Evolutionary conservation across 2,888 invertebrate species (phyloP).

Genomic region (Achlya flavicornis): DNA sequence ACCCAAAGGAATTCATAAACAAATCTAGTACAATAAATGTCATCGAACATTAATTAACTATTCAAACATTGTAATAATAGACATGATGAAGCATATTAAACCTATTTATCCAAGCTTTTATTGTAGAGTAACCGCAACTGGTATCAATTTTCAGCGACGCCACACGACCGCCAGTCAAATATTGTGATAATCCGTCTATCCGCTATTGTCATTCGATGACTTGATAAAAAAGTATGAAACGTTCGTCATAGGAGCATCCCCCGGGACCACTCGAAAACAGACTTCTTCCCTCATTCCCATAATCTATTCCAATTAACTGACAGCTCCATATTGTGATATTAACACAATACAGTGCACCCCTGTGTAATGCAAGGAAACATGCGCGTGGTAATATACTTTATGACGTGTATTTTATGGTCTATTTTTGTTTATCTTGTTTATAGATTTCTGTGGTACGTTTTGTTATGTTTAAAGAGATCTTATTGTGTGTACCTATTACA

Average conservation of each 20-base stretch:
- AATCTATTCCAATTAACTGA: constrained; percentile 85
- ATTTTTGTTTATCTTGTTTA: constrained; percentile 4
- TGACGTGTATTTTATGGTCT: constrained; percentile 25
- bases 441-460: constrained; percentile 36
- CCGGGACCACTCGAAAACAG: constrained; percentile 64
- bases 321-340: constrained; percentile 83
- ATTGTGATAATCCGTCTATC: constrained; percentile 79
- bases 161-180: constrained; percentile 76
- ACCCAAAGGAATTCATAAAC: too few relatives aligned
- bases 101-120: constrained; percentile 24
- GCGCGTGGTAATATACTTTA: constrained; percentile 25
- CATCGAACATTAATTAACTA: constrained; percentile 35
- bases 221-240: constrained; percentile 78
- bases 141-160: constrained; percentile 64
- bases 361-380: constrained; percentile 40
- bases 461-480: constrained; percentile 60
- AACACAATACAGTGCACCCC: constrained; percentile 76
- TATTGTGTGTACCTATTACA: constrained; percentile 57
- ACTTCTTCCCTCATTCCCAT: constrained; percentile 77
- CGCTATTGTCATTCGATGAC: constrained; percentile 78
- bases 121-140: constrained; percentile 50
- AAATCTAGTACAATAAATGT: constrained; percentile 13
- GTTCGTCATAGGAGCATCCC: constrained; percentile 61
- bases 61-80: constrained; percentile 24
- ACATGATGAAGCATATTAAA: constrained; percentile 53